Percentiles rank a stretch among this genome's conserved stretches.
These are phyloP conservation scores for Hucho hucho DNA, from an alignment of 2,113 vertebrate species.

Conservation along the genomic window DNA sequence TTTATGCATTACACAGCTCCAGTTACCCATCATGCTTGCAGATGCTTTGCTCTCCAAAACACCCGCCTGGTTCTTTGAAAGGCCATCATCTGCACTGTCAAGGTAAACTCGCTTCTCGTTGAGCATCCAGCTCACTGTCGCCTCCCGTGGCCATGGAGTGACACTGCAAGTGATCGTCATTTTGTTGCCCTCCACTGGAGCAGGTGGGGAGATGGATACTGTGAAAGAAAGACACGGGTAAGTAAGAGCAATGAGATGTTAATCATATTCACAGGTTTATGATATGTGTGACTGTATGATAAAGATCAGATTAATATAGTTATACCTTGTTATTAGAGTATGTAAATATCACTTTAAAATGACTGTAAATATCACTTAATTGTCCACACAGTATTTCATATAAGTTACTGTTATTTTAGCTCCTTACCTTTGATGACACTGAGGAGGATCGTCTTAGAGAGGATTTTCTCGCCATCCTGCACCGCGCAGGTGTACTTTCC, in stretches of 20 bases:
- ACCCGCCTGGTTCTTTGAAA: neutral
- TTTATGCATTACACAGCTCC: slow-evolving; percentile 58
- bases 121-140: slow-evolving; percentile 44
- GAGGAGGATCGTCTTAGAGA: slow-evolving; percentile 39
- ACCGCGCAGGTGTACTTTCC: slow-evolving; percentile 63
- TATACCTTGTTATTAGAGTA: no score
- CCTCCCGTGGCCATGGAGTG: slow-evolving; percentile 3
- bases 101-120: slow-evolving; percentile 32
- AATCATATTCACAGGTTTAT: neutral
- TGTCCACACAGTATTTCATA: neutral
- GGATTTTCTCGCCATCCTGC: fast-evolving
- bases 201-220: slow-evolving; percentile 54
- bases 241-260: neutral
- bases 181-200: slow-evolving; percentile 25
- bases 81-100: fast-evolving
- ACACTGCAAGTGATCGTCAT: slow-evolving; percentile 52
- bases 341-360: neutral
- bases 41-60: slow-evolving; percentile 19
- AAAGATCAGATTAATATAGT: no score
- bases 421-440: slow-evolving; percentile 67
- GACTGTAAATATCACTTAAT: neutral
- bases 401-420: neutral
- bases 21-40: slow-evolving; percentile 46
- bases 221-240: slow-evolving; percentile 7
- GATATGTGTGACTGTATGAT: neutral